A percentile compares a stretch with the other conserved stretches of the same genome.
Conservation (phyloP, 2,797 vertebrate genomes). For the Periparus ater region DNA sequence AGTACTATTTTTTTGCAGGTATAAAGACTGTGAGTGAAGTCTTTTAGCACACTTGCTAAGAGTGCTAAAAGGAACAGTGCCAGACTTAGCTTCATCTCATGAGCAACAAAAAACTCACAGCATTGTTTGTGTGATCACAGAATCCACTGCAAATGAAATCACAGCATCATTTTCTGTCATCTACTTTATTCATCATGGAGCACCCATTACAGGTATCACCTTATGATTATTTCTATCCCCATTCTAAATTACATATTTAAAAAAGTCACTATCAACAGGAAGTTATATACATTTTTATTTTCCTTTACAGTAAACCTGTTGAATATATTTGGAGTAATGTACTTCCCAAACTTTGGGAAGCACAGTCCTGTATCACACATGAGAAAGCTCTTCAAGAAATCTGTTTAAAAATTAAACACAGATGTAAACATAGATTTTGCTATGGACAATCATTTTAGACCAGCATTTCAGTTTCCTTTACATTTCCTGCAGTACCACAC, state of each 20-base stretch:
- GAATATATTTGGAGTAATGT: background rate
- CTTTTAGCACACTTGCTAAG: background rate
- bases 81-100: background rate
- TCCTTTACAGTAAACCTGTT: background rate
- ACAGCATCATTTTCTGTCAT: background rate
- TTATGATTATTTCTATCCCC: background rate
- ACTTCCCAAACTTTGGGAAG: background rate
- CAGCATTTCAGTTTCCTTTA: background rate
- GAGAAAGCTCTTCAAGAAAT: background rate
- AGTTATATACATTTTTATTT: background rate
- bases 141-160: background rate
- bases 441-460: background rate
- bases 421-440: background rate
- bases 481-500: background rate
- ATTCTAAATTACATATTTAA: background rate
- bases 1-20: background rate
- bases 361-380: rapidly evolving
- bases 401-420: background rate
- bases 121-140: background rate
- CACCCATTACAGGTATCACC: background rate
- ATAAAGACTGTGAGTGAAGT: background rate
- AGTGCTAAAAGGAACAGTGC: background rate
- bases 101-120: background rate
- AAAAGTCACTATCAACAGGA: background rate
- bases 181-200: background rate